Evolutionary conservation across 2,113 vertebrate species (phyloP), one percentile per base, ranked within the genome.

Genomic region (Pachypanchax playfairii): DNA sequence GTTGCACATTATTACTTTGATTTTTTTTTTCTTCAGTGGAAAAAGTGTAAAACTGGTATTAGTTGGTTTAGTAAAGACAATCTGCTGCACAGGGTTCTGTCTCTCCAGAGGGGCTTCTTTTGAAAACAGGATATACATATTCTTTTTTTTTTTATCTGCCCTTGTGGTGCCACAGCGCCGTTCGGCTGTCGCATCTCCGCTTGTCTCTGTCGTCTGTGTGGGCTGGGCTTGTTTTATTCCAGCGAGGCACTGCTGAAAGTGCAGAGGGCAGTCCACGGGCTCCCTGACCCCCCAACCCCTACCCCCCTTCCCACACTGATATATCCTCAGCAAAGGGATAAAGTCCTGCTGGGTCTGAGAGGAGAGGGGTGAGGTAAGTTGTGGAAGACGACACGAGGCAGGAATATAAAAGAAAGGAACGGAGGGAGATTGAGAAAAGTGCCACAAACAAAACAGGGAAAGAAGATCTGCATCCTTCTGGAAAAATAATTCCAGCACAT

Each of bases 111-210:
- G 67, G 60, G 85, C 82, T 89, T 89, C 86, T 86, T 82, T 73
- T 89, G 84, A 91, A 89, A 90, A 85, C 83, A 85, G 84, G 84
- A 89, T 64, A 26, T 84, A 11, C 5, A 64, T 73, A 38, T 65
- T 55, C 4, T 64, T 72, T 24, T 65, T 60, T 76, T 82, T 31
- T 51, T 83, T 31, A 64, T 73, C 65, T 77, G 51, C 78, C 64
- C 74, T 77, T 61, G 38, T 17, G 7, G 35, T 70, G 78, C 51
- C 75, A 74, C 73, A 10, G 53, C 44, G 67, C 75, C 38, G 57
- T 70, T 77, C 42, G 61, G 67, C 75, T 76, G 85, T 62, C 64
- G 78, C 79, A 75, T 86, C 81, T 82, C 75, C 75, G 71, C 74
- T 85, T 66, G 79, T 80, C 81, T 72, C 64, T 66, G 67, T 65